Base-by-base conservation (phyloP, 2,797 vertebrate genomes). In the Eurystomus glaucurus region DNA sequence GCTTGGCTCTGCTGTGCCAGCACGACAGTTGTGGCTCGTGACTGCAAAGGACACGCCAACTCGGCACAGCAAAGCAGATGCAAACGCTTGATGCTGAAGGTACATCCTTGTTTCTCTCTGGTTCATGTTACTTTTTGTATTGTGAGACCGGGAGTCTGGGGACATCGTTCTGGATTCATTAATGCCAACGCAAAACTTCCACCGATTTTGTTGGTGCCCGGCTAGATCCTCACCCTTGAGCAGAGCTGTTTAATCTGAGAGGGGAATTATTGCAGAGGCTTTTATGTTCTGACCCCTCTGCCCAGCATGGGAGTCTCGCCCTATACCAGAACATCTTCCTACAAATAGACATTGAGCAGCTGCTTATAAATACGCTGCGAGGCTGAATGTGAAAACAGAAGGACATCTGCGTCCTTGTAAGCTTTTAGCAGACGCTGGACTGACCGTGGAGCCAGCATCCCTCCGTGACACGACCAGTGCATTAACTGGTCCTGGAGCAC, bases 31-130 rank as follows among this genome's bases (percentile, higher is more conserved):
- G 22, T 8, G 76, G 22, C 55, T 65, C 23, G 2, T 16, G 45
- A 5, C 54, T 51, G 45, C 48, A 9, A 14, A 14, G 29, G 65
- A 4, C 19, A 2, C 1, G 0, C 18, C 1, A 8, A 20, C 17
- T 50, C 43, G 41, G 2, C 14, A 26, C 4, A 4, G 52, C 14
- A 35, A n/a, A 48, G 75, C 39, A 23, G 35, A 29, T 45, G 10
- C 3, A 12, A 41, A 8, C 2, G 10, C 28, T 22, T 45, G 14
- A 12, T 14, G n/a, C 11, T 46, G n/a, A 57, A 14, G 45, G 5
- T 10, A 12, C 6, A 26, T 37, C 35, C 29, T 35, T 41, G 23
- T 6, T 75, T 46, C 25, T 46, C 25, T 71, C 25, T 45, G n/a
- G 2, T 45, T 41, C 16, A 6, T 9, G 22, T 31, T 26, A 22